phyloP scores from a whole-genome alignment of 1,140 invertebrate genomes.

The Achatina immaculata region DNA sequence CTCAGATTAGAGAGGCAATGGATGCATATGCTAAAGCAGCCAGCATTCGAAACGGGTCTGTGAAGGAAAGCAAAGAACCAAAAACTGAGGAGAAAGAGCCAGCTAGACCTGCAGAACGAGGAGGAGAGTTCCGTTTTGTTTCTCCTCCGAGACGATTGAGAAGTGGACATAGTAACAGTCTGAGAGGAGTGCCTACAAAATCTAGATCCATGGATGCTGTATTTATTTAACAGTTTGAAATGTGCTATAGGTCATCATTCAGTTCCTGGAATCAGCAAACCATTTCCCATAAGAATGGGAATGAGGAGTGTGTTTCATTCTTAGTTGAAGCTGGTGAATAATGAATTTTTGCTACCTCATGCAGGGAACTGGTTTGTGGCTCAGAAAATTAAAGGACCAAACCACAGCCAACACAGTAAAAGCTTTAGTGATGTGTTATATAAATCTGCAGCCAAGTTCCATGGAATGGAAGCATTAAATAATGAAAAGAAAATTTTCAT shows the following conservation, averaged over 20 bases:
- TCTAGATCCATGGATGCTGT: constrained; percentile 53
- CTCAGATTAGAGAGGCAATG: constrained; percentile 73
- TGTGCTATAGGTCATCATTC: neutral
- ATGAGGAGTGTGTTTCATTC: no score
- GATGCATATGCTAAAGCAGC: constrained; percentile 73
- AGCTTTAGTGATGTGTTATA: no score
- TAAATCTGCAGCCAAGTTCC: no score
- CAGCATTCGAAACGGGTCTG: constrained; percentile 43
- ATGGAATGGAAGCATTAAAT: no score
- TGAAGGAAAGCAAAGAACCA: constrained; percentile 45
- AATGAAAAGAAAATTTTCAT: no score
- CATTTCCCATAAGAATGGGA: no score
- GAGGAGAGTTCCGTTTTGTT: neutral
- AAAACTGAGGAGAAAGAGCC: constrained; percentile 31
- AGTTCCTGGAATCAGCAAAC: neutral
- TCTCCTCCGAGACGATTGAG: neutral
- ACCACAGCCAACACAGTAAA: no score
- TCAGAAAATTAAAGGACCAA: no score
- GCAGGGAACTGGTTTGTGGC: no score
- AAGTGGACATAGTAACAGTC: constrained; percentile 16
- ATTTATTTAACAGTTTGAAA: constrained; percentile 42
- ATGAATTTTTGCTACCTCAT: no score
- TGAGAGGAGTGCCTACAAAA: constrained; percentile 42
- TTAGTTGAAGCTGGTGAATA: no score
- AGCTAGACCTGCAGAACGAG: neutral